These are phyloP conservation scores for Atopsyche davidsoni DNA, from an alignment of 1,140 invertebrate species.

Conservation along the genomic window DNA sequence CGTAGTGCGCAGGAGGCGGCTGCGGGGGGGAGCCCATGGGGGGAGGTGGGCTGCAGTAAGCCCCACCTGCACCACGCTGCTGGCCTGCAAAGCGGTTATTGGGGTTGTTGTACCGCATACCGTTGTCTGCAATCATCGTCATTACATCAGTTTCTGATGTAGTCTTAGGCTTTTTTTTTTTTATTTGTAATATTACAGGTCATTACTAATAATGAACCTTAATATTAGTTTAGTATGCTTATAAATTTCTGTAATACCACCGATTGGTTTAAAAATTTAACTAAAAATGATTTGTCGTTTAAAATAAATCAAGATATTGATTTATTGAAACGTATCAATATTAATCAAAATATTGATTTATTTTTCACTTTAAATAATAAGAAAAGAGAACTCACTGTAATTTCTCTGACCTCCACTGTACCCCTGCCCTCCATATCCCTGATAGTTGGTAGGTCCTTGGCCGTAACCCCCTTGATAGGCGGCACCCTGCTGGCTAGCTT, in stretches of 20 bases:
- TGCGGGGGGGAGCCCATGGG: conserved; percentile 25
- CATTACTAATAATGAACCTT: too few relatives aligned
- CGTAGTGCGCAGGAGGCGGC: conserved; percentile 20
- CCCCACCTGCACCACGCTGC: conserved; percentile 17
- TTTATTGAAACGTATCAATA: conserved; percentile 1
- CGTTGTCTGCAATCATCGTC: conserved; percentile 27
- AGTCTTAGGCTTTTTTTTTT: too few relatives aligned
- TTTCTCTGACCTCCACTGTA: conserved; percentile 44
- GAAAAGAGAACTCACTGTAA: conserved; percentile 24
- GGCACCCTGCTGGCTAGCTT: conserved; percentile 16
- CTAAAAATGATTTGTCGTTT: too few relatives aligned
- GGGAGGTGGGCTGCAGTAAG: conserved; percentile 23
- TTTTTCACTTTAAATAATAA: neutral
- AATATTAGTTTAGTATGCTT: too few relatives aligned
- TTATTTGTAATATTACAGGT: too few relatives aligned
- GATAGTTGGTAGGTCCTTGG: conserved; percentile 37
- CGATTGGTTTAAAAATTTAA: too few relatives aligned
- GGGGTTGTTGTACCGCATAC: conserved; percentile 25
- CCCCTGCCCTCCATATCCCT: conserved; percentile 37
- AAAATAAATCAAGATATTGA: too few relatives aligned
- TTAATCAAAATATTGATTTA: conserved; percentile 6
- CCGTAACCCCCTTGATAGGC: conserved; percentile 47
- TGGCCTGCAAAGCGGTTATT: conserved; percentile 22
- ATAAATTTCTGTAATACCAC: too few relatives aligned
- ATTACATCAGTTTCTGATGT: too few relatives aligned